These are phyloP conservation scores for Menura novaehollandiae DNA, from an alignment of 2,113 vertebrate species.

Conservation along the genomic window DNA sequence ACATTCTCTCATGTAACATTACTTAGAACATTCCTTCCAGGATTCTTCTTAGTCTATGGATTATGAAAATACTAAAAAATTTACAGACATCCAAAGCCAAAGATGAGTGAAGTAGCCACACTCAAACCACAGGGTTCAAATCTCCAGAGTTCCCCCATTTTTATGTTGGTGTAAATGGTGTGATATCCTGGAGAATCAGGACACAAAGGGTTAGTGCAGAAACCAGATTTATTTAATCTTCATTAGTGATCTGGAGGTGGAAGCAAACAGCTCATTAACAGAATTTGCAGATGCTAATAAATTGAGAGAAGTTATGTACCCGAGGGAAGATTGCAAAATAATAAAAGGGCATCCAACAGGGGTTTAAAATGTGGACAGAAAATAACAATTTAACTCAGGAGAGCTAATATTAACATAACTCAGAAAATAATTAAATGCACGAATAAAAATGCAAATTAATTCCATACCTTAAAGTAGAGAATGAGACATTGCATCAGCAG, in stretches of 20 bases:
- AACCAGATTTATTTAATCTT: constrained; percentile 55
- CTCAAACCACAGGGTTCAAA: background rate
- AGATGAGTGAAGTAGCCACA: background rate
- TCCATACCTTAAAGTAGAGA: background rate
- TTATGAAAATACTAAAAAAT: background rate
- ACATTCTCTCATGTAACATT: background rate
- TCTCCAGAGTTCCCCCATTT: background rate
- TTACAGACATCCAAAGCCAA: background rate
- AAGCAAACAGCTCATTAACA: constrained; percentile 52
- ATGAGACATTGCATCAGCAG: background rate
- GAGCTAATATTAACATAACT: background rate
- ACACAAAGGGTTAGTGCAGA: constrained; percentile 8
- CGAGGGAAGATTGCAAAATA: constrained; percentile 43
- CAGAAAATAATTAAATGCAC: constrained; percentile 34
- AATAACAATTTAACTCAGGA: constrained; percentile 27
- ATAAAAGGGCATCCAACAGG: constrained; percentile 29
- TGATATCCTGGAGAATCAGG: background rate
- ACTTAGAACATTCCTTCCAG: background rate
- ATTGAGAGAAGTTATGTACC: constrained; percentile 40
- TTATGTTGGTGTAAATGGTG: background rate
- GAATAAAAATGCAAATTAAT: constrained; percentile 32
- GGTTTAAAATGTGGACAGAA: constrained; percentile 37
- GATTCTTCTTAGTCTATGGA: background rate
- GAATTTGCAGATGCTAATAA: constrained; percentile 63
- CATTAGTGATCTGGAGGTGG: constrained; percentile 47